Base-by-base conservation (phyloP, 2,113 vertebrate genomes). In the Columbina picui region DNA sequence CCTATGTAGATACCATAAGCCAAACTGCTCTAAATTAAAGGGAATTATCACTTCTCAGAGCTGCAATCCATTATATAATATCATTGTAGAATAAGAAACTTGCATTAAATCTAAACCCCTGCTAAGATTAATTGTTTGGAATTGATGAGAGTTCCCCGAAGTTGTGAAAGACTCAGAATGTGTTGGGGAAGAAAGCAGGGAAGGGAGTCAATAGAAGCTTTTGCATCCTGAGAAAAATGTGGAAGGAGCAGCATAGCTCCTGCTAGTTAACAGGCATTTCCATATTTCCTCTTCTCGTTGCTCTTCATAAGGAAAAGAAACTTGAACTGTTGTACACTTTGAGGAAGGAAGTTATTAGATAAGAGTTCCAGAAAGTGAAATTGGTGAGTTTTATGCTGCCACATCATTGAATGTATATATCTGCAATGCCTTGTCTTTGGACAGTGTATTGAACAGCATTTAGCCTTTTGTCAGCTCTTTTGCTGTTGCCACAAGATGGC, bases 401-500 rank as follows among this genome's bases (percentile, higher is more conserved):
- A 11, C 16, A 21, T 59, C 10, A 27, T 2, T 74, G 52, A 65
- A 34, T 25, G 60, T 21, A 63, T 47, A 34, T 23, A 47, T 65
- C 34, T 43, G 25, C 16, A 17, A 14, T 18, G 36, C 34, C 21
- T 85, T 53, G n/a, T 52, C 36, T 47, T 76, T 59, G 34, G 69
- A 36, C 6, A 20, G 22, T 38, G 1, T 30, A 9, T 21, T 29
- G 34, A 19, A 76, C 55, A 61, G 8, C 16, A 25, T 29, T 34
- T 5, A 29, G 3, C 8, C 25, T 76, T 67, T 82, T 70, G 27
- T 15, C 47, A 29, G 45, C 11, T 84, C 2, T 14, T 17, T 36
- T 49, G 67, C 32, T 57, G 22, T 63, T 87, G 69, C 94, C 94
- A 93, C 95, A 68, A 96, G 95, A 84, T 94, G 93, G 92, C 34